Evolutionary conservation across 2,113 vertebrate species (phyloP), one percentile per base, ranked within the genome.

Genomic region (Elgaria multicarinata): DNA sequence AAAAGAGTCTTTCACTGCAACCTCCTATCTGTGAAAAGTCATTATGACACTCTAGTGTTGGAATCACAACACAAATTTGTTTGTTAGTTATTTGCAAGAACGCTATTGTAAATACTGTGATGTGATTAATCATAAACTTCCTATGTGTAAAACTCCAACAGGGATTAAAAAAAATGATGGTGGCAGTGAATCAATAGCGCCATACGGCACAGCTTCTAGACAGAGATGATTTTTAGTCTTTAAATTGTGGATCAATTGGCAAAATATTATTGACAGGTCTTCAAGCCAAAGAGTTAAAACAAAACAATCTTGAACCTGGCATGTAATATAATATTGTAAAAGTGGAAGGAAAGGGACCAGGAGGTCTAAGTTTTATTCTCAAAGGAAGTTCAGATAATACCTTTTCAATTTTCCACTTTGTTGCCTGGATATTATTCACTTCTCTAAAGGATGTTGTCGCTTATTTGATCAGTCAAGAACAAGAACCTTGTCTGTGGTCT

Each of bases 181-280:
- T 0, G 82, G 24, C 84, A 36, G 2, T 3, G 72, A 8, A 86
- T 16, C 88, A 92, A 91, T 86, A n/a, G 46, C 64, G 82, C 18
- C 13, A 12, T 33, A 36, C 36, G 33, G 26, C 16, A 46, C 33
- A 74, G 39, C n/a, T 86, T 67, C 31, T 50, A n/a, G 5, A 1
- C 50, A 10, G 1, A 86, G 33, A 92, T 44, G 86, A 90, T 66
- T 53, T 87, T 72, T 36, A 89, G 39, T 39, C 46, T 36, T 62
- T 83, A 39, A 0, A 31, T 16, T 91, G 26, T 0, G 0, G 0
- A 83, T 87, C 22, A 78, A 39, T 20, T 33, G 39, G 46, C 62
- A 86, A 82, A 91, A 87, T 26, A 8, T 12, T 83, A 90, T 79
- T 58, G 46, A 0, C n/a, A 89, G 0, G 0, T n/a, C 85, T 90